Conservation (phyloP, 2,113 vertebrate species). For the Actenoides lindsayi region DNA sequence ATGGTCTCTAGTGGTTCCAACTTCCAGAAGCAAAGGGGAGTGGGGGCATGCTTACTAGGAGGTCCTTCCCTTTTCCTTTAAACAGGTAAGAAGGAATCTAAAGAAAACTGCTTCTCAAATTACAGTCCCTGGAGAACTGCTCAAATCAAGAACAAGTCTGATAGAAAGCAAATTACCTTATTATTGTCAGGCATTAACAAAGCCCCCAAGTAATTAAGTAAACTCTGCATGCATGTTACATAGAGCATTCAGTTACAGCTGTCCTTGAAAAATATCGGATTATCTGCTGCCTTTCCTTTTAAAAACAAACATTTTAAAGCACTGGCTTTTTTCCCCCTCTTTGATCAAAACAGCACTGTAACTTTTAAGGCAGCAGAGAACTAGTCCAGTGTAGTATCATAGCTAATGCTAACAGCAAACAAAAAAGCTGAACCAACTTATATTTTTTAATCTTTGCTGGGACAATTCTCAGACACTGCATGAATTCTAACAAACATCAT, state of each 20-base stretch:
- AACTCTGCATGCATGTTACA: not conserved
- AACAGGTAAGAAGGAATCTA: not conserved
- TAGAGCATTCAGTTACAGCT: not conserved
- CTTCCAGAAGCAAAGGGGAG: not conserved
- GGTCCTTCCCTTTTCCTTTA: not conserved
- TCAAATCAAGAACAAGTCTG: not conserved
- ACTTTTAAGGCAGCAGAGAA: slow-evolving; percentile 16
- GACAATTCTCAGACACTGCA: not conserved
- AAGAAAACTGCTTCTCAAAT: not conserved
- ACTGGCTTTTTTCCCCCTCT: not conserved
- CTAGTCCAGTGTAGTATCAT: slow-evolving; percentile 11
- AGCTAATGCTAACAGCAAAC: slow-evolving; percentile 33
- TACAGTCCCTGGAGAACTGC: not conserved
- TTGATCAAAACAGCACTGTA: slow-evolving; percentile 9
- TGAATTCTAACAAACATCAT: slow-evolving; percentile 11
- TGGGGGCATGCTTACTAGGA: not conserved
- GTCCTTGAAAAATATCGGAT: slow-evolving; percentile 19
- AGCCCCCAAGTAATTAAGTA: not conserved
- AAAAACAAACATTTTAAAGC: not conserved
- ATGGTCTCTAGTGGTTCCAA: not conserved
- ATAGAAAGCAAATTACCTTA: not conserved
- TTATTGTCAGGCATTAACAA: not conserved
- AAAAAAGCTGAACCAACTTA: slow-evolving; percentile 8
- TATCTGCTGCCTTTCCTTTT: not conserved
- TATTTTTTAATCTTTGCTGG: not conserved